Conservation (phyloP, 2,113 vertebrate genomes). For the Sula dactylatra region DNA sequence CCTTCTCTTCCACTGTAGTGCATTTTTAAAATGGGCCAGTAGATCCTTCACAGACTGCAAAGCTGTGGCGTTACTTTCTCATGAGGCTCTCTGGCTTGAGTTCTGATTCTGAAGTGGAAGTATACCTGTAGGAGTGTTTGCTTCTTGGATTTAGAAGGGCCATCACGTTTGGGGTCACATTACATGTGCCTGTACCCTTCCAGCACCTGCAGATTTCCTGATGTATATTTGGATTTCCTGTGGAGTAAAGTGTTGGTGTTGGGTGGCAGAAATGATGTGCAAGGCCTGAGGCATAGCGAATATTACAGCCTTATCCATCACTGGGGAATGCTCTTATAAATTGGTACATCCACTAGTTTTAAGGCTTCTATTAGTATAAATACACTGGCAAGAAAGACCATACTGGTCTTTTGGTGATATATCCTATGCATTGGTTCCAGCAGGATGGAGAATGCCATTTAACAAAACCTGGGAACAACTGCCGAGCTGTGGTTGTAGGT, state of each 20-base stretch:
- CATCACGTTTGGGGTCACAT: background rate
- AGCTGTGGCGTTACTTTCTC: background rate
- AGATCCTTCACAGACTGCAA: background rate
- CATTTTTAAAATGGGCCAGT: background rate
- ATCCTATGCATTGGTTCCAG: background rate
- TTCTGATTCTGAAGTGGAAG: background rate
- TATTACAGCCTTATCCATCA: background rate
- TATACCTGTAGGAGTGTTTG: background rate
- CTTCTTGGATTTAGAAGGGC: background rate
- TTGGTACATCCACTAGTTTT: background rate
- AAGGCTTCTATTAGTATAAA: background rate
- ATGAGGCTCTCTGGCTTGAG: background rate
- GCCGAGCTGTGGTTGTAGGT: background rate
- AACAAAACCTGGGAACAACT: background rate
- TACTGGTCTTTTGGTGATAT: background rate
- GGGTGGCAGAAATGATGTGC: background rate
- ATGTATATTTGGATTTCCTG: background rate
- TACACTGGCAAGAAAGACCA: background rate
- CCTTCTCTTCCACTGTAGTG: fast-evolving
- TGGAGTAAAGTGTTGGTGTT: background rate
- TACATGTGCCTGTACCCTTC: background rate
- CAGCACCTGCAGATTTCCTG: background rate
- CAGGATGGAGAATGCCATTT: background rate
- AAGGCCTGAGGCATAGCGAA: fast-evolving
- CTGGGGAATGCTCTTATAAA: background rate